Percentiles rank a stretch among this genome's conserved stretches.
Evolutionary conservation across 1,140 invertebrate species (phyloP).

Genomic region (Dendroctonus valens): DNA sequence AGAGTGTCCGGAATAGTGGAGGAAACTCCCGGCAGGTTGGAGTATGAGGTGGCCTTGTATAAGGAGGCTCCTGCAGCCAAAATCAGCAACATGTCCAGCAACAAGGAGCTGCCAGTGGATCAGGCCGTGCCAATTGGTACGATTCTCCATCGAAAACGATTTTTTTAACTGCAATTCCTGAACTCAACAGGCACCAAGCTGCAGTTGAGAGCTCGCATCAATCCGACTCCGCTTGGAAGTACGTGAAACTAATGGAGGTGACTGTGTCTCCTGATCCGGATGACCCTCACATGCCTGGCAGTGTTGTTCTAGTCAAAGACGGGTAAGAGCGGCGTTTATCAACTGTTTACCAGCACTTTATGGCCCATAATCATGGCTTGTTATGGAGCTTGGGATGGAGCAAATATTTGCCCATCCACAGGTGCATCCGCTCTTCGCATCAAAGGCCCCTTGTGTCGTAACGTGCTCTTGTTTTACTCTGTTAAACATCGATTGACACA

Average conservation of each 20-base stretch:
- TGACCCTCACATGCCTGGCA: conserved; percentile 73
- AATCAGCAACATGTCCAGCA: conserved; percentile 57
- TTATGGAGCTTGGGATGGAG: no score
- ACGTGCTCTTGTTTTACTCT: background rate
- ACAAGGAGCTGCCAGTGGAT: conserved; percentile 66
- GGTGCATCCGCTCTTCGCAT: no score
- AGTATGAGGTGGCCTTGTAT: conserved; percentile 83
- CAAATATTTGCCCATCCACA: no score
- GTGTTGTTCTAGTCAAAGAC: conserved; percentile 77
- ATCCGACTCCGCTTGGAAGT: conserved; percentile 83
- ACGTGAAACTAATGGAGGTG: conserved; percentile 82
- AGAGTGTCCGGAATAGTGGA: conserved; percentile 83
- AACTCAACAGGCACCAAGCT: conserved; percentile 63
- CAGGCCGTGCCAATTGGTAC: conserved; percentile 75
- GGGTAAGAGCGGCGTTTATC: conserved; percentile 56
- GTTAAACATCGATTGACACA: conserved; percentile 1
- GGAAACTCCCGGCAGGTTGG: conserved; percentile 76
- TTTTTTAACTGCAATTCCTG: no score
- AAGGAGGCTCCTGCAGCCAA: conserved; percentile 72
- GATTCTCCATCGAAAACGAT: background rate
- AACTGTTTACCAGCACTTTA: no score
- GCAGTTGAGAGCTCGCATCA: conserved; percentile 77
- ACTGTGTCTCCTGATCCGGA: conserved; percentile 82
- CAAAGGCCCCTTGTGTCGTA: no score
- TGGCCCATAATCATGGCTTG: no score